Base-by-base conservation (phyloP, 2,888 invertebrate species). In the Hypomecis atomaria region DNA sequence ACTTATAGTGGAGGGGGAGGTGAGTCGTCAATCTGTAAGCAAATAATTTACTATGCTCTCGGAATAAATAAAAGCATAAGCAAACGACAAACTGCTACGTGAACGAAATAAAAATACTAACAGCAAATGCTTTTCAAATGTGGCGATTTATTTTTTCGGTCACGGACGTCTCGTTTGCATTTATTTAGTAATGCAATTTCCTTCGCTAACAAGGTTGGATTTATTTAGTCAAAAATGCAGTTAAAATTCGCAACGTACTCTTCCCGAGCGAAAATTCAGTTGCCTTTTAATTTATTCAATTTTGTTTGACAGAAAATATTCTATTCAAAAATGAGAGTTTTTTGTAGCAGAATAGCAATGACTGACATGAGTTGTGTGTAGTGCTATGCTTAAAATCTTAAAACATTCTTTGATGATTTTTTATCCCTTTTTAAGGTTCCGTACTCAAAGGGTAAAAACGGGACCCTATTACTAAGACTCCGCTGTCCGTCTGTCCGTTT, bases 111-210 rank as follows among this genome's bases (percentile, higher is more conserved):
- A 33, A n/a, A 47, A 47, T 47, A 13, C 36, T 33, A 33, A 10
- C 33, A 33, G 34, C 11, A 6, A 54, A 54, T 45, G 37, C 37
- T 45, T 45, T 10, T 11, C 44, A 38, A 56, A 56, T 56, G 44
- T 13, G 47, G 23, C 13, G 33, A 33, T 56, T 56, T 56, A 33
- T 23, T 45, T 56, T 47, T 48, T 45, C 36, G 10, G 56, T 47
- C 56, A 56, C 56, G 47, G 47, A 44, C 47, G 6, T 38, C 47
- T 56, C 54, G 54, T 54, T 54, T 54, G 38, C 11, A 47, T 37
- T 45, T 56, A 38, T 47, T 56, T 45, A 36, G 44, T 47, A 47
- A 47, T 47, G 38, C 23, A 40, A 47, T 56, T 56, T 56, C 6
- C 23, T 52, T 40, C 8, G 56, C 1, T 47, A 38, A 56, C 38